Conservation (phyloP, 2,113 vertebrate species). For the Azemiops feae region DNA sequence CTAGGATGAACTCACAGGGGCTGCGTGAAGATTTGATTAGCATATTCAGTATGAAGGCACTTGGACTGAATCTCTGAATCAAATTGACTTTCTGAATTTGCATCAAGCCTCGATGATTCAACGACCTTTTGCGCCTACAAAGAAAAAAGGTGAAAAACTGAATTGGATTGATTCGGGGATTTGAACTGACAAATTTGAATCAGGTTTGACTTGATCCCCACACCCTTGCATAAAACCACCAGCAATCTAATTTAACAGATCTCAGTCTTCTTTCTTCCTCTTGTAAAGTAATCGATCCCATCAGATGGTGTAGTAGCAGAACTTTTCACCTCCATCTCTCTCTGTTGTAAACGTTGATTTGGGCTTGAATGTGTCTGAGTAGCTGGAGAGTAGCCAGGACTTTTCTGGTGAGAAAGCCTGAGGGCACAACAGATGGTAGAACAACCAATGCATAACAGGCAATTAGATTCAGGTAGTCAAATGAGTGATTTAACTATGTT, state of each 20-base stretch:
- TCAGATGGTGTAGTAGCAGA: neutral
- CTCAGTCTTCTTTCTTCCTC: neutral
- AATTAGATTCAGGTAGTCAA: neutral
- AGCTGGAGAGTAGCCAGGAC: neutral
- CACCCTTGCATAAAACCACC: neutral
- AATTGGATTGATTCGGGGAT: neutral
- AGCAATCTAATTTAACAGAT: neutral
- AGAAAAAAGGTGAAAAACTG: neutral
- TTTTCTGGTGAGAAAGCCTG: neutral
- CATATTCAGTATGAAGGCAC: neutral
- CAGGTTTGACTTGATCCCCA: neutral
- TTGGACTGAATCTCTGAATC: neutral
- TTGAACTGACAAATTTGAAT: neutral
- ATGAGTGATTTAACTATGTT: neutral
- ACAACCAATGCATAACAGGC: neutral
- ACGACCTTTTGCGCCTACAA: neutral
- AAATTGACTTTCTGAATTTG: neutral
- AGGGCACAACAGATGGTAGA: neutral
- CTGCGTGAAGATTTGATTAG: neutral
- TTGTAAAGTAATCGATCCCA: neutral
- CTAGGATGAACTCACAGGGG: neutral
- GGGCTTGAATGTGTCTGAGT: neutral
- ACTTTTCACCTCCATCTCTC: neutral
- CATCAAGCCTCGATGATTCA: neutral
- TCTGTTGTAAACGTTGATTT: neutral